Conservation (phyloP, 2,113 vertebrate species). For the Equus quagga region DNA sequence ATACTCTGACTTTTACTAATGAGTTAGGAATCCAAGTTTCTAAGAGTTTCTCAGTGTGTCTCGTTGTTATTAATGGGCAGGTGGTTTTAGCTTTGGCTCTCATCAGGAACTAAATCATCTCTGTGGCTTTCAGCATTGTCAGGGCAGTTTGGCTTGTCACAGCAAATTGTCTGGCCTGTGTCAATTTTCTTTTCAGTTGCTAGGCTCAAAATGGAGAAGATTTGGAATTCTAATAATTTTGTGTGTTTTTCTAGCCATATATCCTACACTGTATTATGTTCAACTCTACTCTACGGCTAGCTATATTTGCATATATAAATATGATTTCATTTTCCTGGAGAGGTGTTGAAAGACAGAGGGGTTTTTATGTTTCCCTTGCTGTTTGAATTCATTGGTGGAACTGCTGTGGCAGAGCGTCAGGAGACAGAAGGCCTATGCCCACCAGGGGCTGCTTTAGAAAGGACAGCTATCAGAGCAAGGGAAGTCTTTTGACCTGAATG, state of each 20-base stretch:
- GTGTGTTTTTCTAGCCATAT: background rate
- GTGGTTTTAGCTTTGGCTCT: constrained; percentile 77
- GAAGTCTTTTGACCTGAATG: constrained; percentile 45
- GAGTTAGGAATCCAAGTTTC: constrained; percentile 62
- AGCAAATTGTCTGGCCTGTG: constrained; percentile 44
- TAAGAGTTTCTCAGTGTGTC: constrained; percentile 58
- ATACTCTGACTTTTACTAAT: constrained; percentile 53
- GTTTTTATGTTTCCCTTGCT: background rate
- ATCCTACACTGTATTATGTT: background rate
- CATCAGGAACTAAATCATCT: constrained; percentile 58
- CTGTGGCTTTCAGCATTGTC: constrained; percentile 65
- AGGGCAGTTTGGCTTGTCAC: constrained; percentile 50
- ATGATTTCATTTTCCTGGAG: constrained; percentile 2
- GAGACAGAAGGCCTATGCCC: background rate
- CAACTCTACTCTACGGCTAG: background rate
- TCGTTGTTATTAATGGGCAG: constrained; percentile 80
- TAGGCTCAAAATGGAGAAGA: background rate
- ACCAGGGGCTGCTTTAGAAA: background rate
- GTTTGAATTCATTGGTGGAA: background rate
- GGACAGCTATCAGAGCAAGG: background rate
- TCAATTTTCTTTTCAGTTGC: background rate
- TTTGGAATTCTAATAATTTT: background rate
- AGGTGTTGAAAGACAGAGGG: background rate
- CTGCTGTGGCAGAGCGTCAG: background rate
- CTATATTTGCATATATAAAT: background rate